phyloP scores from a whole-genome alignment of 2,113 vertebrate species.

The Oxygymnocypris stewartii region DNA sequence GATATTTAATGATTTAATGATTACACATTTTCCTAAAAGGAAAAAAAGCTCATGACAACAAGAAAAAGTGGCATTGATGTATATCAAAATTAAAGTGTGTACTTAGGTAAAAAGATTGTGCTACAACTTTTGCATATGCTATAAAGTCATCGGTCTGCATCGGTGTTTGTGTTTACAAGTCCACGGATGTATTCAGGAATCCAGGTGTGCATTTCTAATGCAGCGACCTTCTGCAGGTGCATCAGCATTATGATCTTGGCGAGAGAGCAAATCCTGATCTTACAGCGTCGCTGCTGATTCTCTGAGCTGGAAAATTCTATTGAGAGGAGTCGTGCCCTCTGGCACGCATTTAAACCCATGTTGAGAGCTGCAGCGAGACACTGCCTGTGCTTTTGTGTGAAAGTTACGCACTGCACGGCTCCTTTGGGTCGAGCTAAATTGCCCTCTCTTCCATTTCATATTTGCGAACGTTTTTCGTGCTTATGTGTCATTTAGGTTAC shows the following conservation, averaged over 20 bases:
- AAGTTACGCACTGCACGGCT: conserved; percentile 2
- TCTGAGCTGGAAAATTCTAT: conserved; percentile 14
- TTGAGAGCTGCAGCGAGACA: conserved; percentile 22
- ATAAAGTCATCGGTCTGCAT: neutral
- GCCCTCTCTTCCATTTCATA: neutral
- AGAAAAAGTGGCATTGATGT: neutral
- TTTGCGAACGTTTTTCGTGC: neutral
- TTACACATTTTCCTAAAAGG: neutral
- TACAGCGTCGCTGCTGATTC: neutral
- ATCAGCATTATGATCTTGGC: neutral
- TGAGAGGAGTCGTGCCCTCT: conserved; percentile 25
- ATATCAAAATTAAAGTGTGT: neutral
- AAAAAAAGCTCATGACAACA: neutral
- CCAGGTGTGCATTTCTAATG: neutral
- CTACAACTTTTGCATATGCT: neutral
- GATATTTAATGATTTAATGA: neutral
- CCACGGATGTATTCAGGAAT: neutral
- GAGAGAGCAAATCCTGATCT: neutral
- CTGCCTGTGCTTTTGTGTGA: conserved; percentile 42
- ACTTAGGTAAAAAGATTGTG: neutral
- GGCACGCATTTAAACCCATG: conserved; percentile 36
- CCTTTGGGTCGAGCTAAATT: conserved; percentile 1
- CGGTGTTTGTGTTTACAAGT: neutral
- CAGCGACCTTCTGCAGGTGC: neutral
- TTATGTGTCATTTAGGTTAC: neutral